phyloP scores from a whole-genome alignment of 2,888 invertebrate species.

The Cecidostiba fungosa region DNA sequence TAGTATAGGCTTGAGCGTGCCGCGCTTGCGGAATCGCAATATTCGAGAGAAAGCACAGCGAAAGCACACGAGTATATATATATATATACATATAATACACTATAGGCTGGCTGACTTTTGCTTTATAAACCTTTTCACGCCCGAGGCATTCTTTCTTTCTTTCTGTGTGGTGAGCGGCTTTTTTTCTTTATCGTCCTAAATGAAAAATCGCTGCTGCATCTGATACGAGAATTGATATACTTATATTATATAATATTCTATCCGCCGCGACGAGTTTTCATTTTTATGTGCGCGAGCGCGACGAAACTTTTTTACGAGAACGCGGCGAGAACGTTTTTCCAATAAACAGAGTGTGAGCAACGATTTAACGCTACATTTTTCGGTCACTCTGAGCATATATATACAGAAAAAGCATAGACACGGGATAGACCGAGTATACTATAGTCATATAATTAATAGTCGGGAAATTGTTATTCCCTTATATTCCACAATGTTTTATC shows the following conservation, averaged over 20 bases:
- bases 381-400: not conserved
- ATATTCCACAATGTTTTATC: not conserved
- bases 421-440: not conserved
- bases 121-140: slow-evolving; percentile 60
- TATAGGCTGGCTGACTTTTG: slow-evolving; percentile 14
- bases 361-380: not conserved
- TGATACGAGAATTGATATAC: too few relatives aligned
- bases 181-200: not conserved
- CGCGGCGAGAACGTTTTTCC: slow-evolving; percentile 11
- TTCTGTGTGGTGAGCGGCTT: not conserved
- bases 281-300: not conserved
- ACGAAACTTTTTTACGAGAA: not conserved
- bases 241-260: not conserved
- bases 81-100: too few relatives aligned
- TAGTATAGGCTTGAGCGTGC: slow-evolving; percentile 27
- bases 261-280: not conserved
- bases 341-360: not conserved
- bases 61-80: not conserved
- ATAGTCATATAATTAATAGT: slow-evolving; percentile 41
- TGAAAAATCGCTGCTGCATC: too few relatives aligned
- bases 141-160: slow-evolving; percentile 36
- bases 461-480: slow-evolving; percentile 57
- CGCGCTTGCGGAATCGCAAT: slow-evolving; percentile 56
- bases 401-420: not conserved
- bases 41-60: slow-evolving; percentile 53